A percentile compares a stretch with the other conserved stretches of the same genome.
These are phyloP conservation scores for Leptarthrus brevirostris DNA, from an alignment of 2,888 invertebrate genomes.

Conservation along the genomic window DNA sequence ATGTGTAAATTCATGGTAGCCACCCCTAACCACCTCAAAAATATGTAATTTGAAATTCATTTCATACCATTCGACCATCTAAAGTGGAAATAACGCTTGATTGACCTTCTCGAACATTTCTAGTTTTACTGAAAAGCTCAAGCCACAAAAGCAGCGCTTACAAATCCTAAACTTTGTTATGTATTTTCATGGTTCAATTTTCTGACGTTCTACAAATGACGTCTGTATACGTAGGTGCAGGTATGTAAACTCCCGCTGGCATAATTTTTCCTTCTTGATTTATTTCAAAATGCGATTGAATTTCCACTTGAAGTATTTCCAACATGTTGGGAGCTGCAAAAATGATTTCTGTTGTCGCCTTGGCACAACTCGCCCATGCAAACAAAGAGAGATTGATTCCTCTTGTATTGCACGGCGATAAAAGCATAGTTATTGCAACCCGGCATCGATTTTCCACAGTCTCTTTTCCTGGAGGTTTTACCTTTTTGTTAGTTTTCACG, in stretches of 20 bases:
- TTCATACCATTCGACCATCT: background rate
- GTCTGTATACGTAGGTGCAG: background rate
- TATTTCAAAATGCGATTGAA: slow-evolving; percentile 16
- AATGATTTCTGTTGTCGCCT: slow-evolving; percentile 29
- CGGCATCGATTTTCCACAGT: slow-evolving; percentile 9
- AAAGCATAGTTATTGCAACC: background rate
- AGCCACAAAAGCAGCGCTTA: slow-evolving; percentile 13
- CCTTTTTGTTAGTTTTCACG: slow-evolving; percentile 23
- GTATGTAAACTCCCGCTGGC: background rate
- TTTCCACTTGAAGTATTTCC: slow-evolving; percentile 18
- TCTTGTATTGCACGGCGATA: slow-evolving; percentile 4
- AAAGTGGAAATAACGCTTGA: slow-evolving; percentile 5
- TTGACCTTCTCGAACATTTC: background rate
- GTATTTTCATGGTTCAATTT: slow-evolving; percentile 30
- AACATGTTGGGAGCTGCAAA: slow-evolving; percentile 24
- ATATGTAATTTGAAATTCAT: no score
- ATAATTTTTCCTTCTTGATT: slow-evolving; percentile 3
- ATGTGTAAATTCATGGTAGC: no score
- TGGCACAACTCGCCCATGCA: background rate
- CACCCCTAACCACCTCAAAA: no score
- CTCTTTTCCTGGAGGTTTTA: background rate
- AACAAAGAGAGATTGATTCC: slow-evolving; percentile 7
- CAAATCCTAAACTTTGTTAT: slow-evolving; percentile 12
- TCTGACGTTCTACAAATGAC: slow-evolving; percentile 23
- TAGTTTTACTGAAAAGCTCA: background rate